Percentiles rank a stretch among this genome's conserved stretches.
phyloP scores from a whole-genome alignment of 2,113 vertebrate genomes.

The Brienomyrus brachyistius region DNA sequence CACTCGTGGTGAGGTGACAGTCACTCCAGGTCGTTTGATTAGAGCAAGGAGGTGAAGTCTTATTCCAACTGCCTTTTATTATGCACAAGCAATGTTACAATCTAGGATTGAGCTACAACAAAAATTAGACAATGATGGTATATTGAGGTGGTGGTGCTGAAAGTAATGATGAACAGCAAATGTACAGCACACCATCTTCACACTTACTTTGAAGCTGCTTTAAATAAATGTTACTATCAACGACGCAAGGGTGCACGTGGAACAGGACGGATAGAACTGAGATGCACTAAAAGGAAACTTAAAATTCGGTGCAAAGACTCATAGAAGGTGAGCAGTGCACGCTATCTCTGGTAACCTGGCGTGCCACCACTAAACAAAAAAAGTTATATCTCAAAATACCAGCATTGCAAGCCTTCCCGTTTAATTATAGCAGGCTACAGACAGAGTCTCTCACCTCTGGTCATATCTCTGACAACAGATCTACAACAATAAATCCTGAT shows the following conservation, averaged over 20 bases:
- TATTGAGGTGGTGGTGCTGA: not conserved
- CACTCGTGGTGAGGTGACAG: not conserved
- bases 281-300: not conserved
- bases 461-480: not conserved
- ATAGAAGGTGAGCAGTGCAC: not conserved
- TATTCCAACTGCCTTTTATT: not conserved
- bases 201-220: not conserved
- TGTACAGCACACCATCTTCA: not conserved
- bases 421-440: not conserved
- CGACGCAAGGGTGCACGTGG: not conserved
- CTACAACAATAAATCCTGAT: slow-evolving; percentile 4
- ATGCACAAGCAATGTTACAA: not conserved
- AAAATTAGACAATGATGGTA: not conserved
- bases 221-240: not conserved
- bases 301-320: not conserved
- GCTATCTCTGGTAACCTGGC: not conserved
- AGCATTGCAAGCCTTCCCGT: not conserved
- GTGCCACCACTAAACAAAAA: not conserved
- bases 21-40: not conserved
- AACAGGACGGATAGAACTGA: not conserved
- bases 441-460: not conserved
- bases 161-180: not conserved
- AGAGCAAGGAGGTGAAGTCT: not conserved
- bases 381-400: not conserved
- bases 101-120: not conserved